Conservation (phyloP, 1,140 invertebrate genomes). For the Forficula auricularia region DNA sequence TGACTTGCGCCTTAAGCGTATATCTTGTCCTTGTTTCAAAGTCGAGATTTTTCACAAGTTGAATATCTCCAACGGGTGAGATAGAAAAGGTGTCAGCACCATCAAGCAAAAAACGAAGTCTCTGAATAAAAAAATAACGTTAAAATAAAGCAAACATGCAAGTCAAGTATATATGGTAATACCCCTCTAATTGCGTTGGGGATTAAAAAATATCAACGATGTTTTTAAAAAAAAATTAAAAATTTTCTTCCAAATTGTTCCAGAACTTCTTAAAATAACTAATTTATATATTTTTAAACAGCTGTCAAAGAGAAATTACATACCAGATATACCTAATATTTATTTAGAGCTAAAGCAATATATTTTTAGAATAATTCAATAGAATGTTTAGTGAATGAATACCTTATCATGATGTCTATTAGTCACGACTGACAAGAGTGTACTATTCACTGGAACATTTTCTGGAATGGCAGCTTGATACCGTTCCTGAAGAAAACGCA, state of each 20-base stretch:
- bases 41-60: constrained; percentile 57
- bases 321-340: no score
- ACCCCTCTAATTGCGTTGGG: no score
- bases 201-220: no score
- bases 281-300: neutral
- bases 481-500: constrained; percentile 49
- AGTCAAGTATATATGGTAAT: no score
- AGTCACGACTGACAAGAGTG: constrained; percentile 43
- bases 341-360: no score
- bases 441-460: constrained; percentile 49
- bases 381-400: no score
- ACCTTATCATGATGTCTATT: constrained; percentile 39
- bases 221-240: no score
- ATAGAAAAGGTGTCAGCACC: constrained; percentile 52
- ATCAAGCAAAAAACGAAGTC: constrained; percentile 42
- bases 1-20: constrained; percentile 62
- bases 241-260: no score
- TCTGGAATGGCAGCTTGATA: constrained; percentile 57
- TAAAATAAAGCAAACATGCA: no score
- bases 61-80: constrained; percentile 58
- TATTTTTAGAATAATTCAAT: no score
- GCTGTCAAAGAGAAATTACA: no score
- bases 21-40: constrained; percentile 58
- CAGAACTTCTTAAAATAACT: constrained; percentile 6
- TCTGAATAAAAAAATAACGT: constrained; percentile 25